phyloP scores from a whole-genome alignment of 2,113 vertebrate genomes.

The Ictidomys tridecemlineatus region DNA sequence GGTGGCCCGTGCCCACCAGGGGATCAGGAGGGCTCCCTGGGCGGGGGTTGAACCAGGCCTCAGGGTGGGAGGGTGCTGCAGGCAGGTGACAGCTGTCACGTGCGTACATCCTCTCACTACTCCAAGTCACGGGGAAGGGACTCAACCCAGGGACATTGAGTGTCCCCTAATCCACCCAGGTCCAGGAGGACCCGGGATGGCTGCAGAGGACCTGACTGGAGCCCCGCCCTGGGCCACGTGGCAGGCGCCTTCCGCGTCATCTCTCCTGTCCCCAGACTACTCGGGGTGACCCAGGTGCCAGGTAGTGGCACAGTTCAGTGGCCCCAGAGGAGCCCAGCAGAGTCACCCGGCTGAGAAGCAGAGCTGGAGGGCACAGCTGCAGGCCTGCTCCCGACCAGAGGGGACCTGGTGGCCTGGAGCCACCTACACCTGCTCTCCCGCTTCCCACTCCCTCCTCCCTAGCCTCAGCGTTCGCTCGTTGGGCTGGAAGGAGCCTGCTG shows the following conservation, averaged over 20 bases:
- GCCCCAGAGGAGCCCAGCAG: accelerated
- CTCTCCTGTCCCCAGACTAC: neutral
- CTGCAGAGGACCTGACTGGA: neutral
- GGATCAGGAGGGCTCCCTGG: neutral
- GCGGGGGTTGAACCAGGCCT: neutral
- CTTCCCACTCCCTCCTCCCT: too few relatives aligned
- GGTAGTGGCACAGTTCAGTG: accelerated
- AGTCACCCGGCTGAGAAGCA: neutral
- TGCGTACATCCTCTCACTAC: neutral
- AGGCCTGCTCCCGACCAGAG: too few relatives aligned
- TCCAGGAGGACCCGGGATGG: neutral
- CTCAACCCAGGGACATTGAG: neutral
- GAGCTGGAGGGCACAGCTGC: neutral
- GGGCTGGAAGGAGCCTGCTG: accelerated
- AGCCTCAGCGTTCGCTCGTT: accelerated
- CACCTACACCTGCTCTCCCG: too few relatives aligned
- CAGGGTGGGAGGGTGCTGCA: neutral
- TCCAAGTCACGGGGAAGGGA: neutral
- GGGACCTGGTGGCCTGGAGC: accelerated
- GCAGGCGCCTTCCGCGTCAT: too few relatives aligned
- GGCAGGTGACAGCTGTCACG: neutral
- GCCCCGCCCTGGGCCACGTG: neutral
- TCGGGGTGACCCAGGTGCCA: too few relatives aligned
- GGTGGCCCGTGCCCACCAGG: too few relatives aligned
- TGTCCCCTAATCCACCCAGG: neutral